Base-by-base conservation (phyloP, 2,888 invertebrate species). In the Sussaba pulchella region DNA sequence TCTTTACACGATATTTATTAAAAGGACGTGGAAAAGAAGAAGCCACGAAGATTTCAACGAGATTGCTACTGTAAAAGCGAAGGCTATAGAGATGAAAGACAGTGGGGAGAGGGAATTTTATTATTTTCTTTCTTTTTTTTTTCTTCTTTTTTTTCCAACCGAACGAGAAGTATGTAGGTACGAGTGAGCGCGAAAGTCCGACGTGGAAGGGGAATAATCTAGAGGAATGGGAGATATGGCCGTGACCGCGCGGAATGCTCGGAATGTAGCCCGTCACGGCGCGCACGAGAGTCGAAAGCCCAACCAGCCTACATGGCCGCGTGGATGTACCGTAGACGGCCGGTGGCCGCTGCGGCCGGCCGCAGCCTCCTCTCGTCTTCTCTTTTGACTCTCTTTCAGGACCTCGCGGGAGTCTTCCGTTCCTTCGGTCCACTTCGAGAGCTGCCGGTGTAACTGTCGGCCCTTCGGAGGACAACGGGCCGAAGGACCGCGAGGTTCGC, bases 211-310 rank as follows among this genome's bases (percentile, higher is more conserved):
- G 70, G 85, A 84, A 85, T 87, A 87, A 87, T 88, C 87, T 87
- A 85, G 84, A 91, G 90, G 90, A 91, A 91, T 88, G 91, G 88
- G 88, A 91, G 91, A 91, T 91, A 91, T 89, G 91, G 89, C 91
- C 91, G 88, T 91, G 91, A 91, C 91, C 91, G 91, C 87, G 86
- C 81, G 91, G 91, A 88, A 92, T 90, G 89, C 84, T 39, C 81
- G 90, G 91, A 91, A 91, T 91, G 91, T 88, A 90, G 91, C 90
- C 90, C 91, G 91, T 92, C 91, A 91, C 88, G 88, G 86, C 85
- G 84, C 66, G 69, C 81, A 78, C 59, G 78, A 88, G 78, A 88
- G 88, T 88, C 89, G 66, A 81, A 81, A 77, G 73, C 81, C 66
- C 73, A 73, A 45, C 52, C 69, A 47, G 52, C 67, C 52, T n/a